Evolutionary conservation across 2,797 vertebrate species (phyloP).

Genomic region (Pempheris klunzingeri): DNA sequence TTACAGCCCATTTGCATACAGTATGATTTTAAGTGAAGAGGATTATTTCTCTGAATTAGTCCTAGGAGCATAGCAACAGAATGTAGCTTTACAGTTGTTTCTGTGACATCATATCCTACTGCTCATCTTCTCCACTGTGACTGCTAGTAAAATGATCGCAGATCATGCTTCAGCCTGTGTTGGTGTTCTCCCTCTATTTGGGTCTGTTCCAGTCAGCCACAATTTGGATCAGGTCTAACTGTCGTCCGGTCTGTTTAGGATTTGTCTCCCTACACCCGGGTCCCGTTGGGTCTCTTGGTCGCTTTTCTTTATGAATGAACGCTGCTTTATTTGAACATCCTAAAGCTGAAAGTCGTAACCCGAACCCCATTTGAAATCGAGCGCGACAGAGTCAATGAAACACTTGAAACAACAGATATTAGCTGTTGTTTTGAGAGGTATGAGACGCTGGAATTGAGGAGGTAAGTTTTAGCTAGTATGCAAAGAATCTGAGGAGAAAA

Average conservation of each 20-base stretch:
- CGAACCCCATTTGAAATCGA: neutral
- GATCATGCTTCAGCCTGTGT: neutral
- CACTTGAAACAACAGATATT: neutral
- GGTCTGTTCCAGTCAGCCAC: neutral
- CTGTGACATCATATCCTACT: neutral
- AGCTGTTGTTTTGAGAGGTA: neutral
- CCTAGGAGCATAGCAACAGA: neutral
- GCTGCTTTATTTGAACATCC: neutral
- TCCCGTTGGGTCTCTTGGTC: neutral
- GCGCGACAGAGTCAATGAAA: neutral
- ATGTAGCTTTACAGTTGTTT: neutral
- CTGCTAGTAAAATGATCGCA: neutral
- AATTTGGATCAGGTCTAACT: neutral
- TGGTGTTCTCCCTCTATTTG: neutral
- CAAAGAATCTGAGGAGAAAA: neutral
- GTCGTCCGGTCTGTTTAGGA: neutral
- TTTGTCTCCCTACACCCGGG: neutral
- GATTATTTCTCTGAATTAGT: neutral
- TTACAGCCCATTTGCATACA: neutral
- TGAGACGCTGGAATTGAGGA: neutral
- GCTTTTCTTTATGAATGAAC: too few relatives aligned
- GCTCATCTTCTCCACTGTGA: neutral
- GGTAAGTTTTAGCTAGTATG: neutral
- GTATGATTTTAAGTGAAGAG: neutral
- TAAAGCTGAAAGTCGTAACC: neutral